phyloP scores from a whole-genome alignment of 1,140 invertebrate genomes.

The Diorhabda elongata region DNA sequence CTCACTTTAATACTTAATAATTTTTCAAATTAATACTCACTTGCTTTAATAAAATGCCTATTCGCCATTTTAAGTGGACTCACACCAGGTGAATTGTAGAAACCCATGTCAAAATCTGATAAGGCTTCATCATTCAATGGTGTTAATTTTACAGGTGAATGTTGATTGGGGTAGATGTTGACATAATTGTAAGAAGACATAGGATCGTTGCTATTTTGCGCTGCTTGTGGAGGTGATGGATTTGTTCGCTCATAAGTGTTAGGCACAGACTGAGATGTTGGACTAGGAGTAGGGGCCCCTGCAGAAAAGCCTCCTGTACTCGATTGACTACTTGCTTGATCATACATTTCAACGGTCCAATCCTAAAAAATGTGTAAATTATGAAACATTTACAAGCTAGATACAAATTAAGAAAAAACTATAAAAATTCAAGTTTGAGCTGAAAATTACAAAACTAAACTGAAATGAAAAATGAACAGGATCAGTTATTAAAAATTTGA shows the following conservation, averaged over 20 bases:
- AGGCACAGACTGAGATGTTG: slow-evolving; percentile 30
- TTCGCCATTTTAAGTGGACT: slow-evolving; percentile 36
- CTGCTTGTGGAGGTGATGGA: slow-evolving; percentile 16
- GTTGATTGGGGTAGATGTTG: slow-evolving; percentile 45
- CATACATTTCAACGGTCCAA: slow-evolving; percentile 43
- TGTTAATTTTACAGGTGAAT: slow-evolving; percentile 47
- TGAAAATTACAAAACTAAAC: no score
- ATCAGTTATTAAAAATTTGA: no score
- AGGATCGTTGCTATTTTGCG: slow-evolving; percentile 22
- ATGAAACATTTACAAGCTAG: no score
- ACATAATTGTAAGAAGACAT: slow-evolving; percentile 45
- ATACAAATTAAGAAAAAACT: no score
- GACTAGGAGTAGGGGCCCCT: slow-evolving; percentile 39
- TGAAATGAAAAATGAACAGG: no score
- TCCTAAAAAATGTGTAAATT: slow-evolving; percentile 16
- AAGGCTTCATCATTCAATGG: slow-evolving; percentile 51
- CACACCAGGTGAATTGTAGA: slow-evolving; percentile 32
- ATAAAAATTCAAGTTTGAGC: no score
- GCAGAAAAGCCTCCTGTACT: slow-evolving; percentile 40
- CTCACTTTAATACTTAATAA: no score
- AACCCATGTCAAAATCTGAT: slow-evolving; percentile 33
- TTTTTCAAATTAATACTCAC: slow-evolving; percentile 27
- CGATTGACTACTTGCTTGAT: slow-evolving; percentile 45
- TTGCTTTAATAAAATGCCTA: slow-evolving; percentile 35
- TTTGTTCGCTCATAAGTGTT: slow-evolving; percentile 18